Conservation (phyloP, 2,113 vertebrate genomes). For the Falco punctatus region DNA sequence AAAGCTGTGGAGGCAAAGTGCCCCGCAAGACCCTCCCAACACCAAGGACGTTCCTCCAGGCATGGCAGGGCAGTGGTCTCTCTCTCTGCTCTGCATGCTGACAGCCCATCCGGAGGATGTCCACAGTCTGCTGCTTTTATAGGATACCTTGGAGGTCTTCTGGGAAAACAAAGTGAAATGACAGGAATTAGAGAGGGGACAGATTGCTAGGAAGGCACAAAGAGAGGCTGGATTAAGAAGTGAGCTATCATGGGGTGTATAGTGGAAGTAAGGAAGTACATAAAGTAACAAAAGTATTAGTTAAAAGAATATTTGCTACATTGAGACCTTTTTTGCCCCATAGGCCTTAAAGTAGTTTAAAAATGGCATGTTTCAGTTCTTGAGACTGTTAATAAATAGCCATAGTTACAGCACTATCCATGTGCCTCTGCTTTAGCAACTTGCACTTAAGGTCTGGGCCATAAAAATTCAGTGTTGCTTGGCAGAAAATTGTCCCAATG, state of each 20-base stretch:
- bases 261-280: background rate
- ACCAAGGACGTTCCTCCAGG: background rate
- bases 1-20: background rate
- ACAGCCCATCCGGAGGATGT: background rate
- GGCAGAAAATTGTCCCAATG: background rate
- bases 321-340: background rate
- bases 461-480: background rate
- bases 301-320: background rate
- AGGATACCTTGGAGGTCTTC: background rate
- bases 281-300: background rate
- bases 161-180: background rate
- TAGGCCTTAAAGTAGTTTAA: background rate
- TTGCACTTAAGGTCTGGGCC: background rate
- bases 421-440: background rate
- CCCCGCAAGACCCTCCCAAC: background rate
- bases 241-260: background rate
- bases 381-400: slow-evolving; percentile 7
- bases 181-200: background rate
- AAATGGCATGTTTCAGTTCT: background rate
- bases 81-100: background rate
- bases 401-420: background rate
- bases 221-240: background rate
- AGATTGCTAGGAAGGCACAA: background rate
- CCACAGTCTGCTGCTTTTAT: background rate
- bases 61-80: accelerated